phyloP scores from a whole-genome alignment of 1,140 invertebrate genomes.

The Holotrichia oblita region DNA sequence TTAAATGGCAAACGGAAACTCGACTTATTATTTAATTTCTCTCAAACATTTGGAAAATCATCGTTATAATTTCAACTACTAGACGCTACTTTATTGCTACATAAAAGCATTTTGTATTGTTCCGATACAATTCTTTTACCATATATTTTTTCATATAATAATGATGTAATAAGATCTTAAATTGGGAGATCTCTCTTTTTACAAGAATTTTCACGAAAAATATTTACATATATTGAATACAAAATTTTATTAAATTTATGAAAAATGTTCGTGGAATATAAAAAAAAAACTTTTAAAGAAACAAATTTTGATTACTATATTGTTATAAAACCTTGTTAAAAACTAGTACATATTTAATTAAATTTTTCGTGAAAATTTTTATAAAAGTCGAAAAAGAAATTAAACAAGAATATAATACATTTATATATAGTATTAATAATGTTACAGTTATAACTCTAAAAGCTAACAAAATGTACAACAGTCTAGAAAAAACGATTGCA shows the following conservation, averaged over 20 bases:
- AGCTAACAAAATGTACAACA: neutral
- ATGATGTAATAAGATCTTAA: neutral
- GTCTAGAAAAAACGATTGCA: neutral
- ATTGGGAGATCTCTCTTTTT: too few species aligned
- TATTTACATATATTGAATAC: too few species aligned
- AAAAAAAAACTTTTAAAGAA: too few species aligned
- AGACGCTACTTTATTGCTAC: conserved; percentile 41
- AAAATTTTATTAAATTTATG: too few species aligned
- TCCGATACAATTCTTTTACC: neutral
- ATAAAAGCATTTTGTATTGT: conserved; percentile 26
- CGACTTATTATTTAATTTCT: neutral
- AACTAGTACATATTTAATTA: too few species aligned
- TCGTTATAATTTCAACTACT: neutral
- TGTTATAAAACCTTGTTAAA: too few species aligned
- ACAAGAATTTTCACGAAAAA: too few species aligned
- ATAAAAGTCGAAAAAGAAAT: too few species aligned
- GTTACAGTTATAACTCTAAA: neutral
- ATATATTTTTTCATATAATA: neutral
- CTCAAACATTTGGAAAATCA: neutral
- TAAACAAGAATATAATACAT: too few species aligned
- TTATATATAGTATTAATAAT: neutral
- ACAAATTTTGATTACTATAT: too few species aligned
- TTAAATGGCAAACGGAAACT: neutral
- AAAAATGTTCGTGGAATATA: too few species aligned
- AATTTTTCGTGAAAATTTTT: too few species aligned